Evolutionary conservation across 2,113 vertebrate species (phyloP).

Genomic region (Cichladusa arquata): DNA sequence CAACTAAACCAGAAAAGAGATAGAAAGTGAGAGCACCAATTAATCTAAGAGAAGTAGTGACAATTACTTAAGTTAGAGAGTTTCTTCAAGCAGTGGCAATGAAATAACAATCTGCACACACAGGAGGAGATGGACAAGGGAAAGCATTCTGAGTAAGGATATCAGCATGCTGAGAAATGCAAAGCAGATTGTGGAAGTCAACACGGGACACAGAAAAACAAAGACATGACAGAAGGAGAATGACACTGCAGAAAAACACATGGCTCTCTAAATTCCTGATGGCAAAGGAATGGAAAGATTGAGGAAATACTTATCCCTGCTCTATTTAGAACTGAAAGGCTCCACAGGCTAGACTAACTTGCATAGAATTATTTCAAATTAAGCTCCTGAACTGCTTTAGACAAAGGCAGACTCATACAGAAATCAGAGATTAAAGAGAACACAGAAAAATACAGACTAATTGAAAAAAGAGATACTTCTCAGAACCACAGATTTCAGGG

Average conservation of each 20-base stretch:
- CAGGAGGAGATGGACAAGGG: background rate
- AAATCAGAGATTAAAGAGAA: background rate
- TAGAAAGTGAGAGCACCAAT: background rate
- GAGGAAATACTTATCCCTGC: background rate
- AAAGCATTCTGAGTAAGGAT: background rate
- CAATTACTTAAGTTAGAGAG: background rate
- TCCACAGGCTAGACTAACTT: background rate
- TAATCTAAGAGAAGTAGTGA: background rate
- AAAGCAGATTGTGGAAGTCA: background rate
- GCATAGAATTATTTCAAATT: background rate
- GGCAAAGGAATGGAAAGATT: background rate
- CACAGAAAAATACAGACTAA: background rate
- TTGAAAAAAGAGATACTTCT: background rate
- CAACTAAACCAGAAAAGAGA: background rate
- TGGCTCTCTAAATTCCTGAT: background rate
- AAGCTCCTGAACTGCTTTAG: background rate
- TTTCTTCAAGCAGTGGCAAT: background rate
- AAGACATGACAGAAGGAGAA: background rate
- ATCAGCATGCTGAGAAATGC: background rate
- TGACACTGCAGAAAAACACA: background rate
- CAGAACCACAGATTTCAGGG: background rate
- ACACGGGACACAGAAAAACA: background rate
- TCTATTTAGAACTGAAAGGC: background rate
- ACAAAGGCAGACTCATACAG: background rate
- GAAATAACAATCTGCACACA: background rate